Evolutionary conservation across 2,888 invertebrate genomes (phyloP).

Genomic region (Onchidella celtica): DNA sequence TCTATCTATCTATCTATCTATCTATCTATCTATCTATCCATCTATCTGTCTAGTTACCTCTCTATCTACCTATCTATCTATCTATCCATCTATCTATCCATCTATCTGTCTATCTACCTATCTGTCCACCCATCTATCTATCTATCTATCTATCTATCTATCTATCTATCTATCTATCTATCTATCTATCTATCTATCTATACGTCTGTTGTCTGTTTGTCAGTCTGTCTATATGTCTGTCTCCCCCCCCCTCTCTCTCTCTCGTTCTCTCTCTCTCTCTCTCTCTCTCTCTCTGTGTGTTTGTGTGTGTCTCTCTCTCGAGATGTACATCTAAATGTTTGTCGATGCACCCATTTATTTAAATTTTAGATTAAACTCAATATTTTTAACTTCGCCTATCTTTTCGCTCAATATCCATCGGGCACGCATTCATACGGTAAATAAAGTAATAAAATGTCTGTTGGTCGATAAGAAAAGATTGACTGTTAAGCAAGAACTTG

Average conservation of each 20-base stretch:
- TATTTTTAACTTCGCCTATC: too few species aligned
- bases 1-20: background rate
- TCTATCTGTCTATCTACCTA: background rate
- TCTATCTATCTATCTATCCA: background rate
- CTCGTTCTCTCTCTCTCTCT: background rate
- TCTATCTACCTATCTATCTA: constrained; percentile 10
- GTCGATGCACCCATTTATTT: too few species aligned
- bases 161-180: background rate
- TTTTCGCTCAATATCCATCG: too few species aligned
- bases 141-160: background rate
- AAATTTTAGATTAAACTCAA: too few species aligned
- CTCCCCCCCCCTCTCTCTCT: background rate
- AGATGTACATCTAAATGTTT: too few species aligned
- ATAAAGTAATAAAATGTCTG: too few species aligned
- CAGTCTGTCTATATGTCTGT: background rate
- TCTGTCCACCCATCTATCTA: background rate
- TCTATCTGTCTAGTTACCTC: constrained; percentile 9
- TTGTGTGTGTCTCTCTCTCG: too few species aligned
- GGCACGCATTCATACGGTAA: too few species aligned
- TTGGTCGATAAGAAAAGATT: too few species aligned
- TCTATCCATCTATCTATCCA: background rate
- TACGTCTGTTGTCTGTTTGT: background rate
- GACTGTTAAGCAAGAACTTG: too few species aligned
- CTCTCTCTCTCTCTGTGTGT: too few species aligned
- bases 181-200: background rate